Evolutionary conservation across 2,113 vertebrate genomes (phyloP), one percentile per base, ranked within the genome.

Genomic region (Oryzias celebensis): DNA sequence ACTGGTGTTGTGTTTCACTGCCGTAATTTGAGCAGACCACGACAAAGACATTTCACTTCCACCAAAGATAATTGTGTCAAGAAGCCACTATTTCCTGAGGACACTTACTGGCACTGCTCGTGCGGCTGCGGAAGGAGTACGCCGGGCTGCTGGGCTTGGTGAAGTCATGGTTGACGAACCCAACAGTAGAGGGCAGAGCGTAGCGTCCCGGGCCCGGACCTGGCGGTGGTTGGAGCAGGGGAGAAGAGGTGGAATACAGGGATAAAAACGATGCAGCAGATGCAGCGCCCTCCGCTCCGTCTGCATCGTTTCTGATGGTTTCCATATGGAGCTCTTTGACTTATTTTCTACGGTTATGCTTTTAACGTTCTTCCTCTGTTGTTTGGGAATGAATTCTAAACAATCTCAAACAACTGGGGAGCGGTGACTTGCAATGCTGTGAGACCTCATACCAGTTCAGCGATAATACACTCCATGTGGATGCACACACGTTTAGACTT

Each of bases 101-200:
- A 36, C 41, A 81, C 89, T 82, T 64, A 89, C 88, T 80, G 78
- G 88, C 85, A n/a, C 88, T 87, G 65, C 89, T 90, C 79, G 88
- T 85, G 48, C 90, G 91, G 63, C 84, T 79, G 71, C 91, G 86
- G 18, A 96, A 92, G 13, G 94, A 89, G 78, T 93, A 95, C 2
- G 95, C 94, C 0, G 94, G 94, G 48, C 92, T 87, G 41, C 87
- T 84, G 72, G 84, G 89, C 77, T 92, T 93, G 77, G 94, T 94
- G 77, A 90, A 89, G 78, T 96, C 94, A n/a, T 95, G 94, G 71
- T 93, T 92, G 53, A 93, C 44, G 67, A 90, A 93, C 62, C 95
- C 94, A 0, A 94, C 70, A 0, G 94, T 94, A 20, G 95, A 90
- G 0, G 94, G 95, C 60, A 95, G 89, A 49, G 77, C 73, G 12